Evolutionary conservation across 92 coral and sea anemone genomes (phyloP).

Genomic region (Montipora capitata): DNA sequence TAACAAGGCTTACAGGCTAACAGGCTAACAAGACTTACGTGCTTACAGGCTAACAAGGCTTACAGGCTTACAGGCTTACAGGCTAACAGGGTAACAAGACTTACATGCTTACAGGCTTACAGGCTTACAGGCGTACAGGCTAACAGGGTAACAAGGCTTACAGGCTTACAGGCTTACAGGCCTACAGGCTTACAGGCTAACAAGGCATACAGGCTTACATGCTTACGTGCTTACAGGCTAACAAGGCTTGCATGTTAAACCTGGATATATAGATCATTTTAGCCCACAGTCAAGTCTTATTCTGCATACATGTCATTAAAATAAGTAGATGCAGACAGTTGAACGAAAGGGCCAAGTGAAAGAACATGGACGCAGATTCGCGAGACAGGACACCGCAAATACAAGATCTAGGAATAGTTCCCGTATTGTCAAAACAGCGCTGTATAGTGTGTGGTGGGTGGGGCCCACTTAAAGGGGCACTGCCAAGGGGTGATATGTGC

Average conservation of each 20-base stretch:
- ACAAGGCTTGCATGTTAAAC: not conserved
- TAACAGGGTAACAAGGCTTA: no score
- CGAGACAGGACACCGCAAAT: constrained; percentile 8
- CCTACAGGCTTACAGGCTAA: no score
- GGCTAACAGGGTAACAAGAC: not conserved
- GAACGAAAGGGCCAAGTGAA: not conserved
- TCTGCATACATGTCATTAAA: not conserved
- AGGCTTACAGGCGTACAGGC: not conserved
- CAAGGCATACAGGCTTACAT: no score
- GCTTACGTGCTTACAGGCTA: not conserved
- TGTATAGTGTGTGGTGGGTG: constrained; percentile 8
- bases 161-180: no score
- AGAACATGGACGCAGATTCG: constrained; percentile 6
- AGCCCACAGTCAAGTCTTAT: constrained; percentile 6
- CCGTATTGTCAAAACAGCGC: constrained; percentile 9
- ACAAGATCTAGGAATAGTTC: constrained; percentile 1
- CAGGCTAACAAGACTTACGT: not conserved
- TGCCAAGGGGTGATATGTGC: not conserved
- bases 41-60: not conserved
- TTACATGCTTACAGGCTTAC: not conserved
- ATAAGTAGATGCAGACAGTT: constrained; percentile 8
- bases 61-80: not conserved
- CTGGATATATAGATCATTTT: not conserved
- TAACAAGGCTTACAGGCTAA: not conserved
- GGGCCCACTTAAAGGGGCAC: not conserved